phyloP scores from a whole-genome alignment of 2,113 vertebrate genomes.

The Dasyornis broadbenti region DNA sequence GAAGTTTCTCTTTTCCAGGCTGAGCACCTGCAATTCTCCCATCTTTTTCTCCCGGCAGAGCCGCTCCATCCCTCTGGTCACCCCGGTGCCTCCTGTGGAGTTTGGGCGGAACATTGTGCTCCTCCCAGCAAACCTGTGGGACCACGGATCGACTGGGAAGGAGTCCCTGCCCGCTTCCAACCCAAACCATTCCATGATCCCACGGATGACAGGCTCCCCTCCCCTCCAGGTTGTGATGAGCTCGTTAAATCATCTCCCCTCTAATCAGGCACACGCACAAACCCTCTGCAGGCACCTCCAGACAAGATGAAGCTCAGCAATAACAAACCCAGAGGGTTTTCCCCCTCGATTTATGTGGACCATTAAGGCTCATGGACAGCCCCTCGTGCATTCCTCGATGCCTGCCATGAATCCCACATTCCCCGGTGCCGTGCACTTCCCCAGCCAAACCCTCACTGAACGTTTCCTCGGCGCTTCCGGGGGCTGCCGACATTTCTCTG shows the following conservation, averaged over 20 bases:
- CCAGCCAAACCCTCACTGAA: not conserved
- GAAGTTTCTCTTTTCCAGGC: not conserved
- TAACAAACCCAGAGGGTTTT: not conserved
- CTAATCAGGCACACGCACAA: not conserved
- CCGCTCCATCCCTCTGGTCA: not conserved
- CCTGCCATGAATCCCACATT: not conserved
- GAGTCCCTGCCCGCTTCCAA: not conserved
- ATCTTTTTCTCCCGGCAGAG: not conserved
- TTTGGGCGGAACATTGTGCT: fast-evolving
- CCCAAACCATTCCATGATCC: not conserved
- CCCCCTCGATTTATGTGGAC: not conserved
- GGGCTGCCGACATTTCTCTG: not conserved
- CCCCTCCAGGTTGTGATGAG: not conserved
- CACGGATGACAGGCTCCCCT: not conserved
- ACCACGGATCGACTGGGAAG: fast-evolving
- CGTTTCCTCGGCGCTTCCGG: not conserved
- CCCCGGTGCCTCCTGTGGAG: not conserved
- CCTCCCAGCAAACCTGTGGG: not conserved
- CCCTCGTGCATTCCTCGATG: fast-evolving
- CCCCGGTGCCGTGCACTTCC: not conserved
- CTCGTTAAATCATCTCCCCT: not conserved
- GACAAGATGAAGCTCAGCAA: not conserved
- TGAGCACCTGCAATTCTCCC: not conserved
- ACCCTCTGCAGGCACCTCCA: not conserved
- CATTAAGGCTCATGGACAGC: not conserved